Conservation (phyloP, 2,797 vertebrate species). For the Lindbergichthys nudifrons region DNA sequence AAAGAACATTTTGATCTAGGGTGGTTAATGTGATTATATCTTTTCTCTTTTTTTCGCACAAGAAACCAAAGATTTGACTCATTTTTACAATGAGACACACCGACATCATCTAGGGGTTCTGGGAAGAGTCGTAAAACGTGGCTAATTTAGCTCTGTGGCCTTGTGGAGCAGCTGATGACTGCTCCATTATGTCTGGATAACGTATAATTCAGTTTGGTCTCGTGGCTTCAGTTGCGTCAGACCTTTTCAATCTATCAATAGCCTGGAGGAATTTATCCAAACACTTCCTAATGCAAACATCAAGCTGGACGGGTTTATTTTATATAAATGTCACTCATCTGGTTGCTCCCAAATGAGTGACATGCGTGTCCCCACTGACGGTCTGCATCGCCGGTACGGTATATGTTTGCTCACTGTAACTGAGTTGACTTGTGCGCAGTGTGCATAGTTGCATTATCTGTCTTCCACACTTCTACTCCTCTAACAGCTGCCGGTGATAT, state of each 20-base stretch:
- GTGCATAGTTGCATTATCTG: slow-evolving; percentile 68
- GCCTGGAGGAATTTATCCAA: neutral
- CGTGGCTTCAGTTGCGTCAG: slow-evolving; percentile 5
- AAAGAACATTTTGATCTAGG: neutral
- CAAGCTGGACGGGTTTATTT: neutral
- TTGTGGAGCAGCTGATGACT: slow-evolving; percentile 14
- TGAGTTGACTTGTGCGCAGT: slow-evolving; percentile 56
- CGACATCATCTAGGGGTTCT: neutral
- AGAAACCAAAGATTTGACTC: neutral
- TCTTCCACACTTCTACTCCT: slow-evolving; percentile 36
- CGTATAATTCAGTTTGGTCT: slow-evolving; percentile 6
- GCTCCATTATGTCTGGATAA: slow-evolving; percentile 13
- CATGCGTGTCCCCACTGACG: slow-evolving; percentile 1
- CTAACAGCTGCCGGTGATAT: slow-evolving; percentile 57
- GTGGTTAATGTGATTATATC: neutral
- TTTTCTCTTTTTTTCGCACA: neutral
- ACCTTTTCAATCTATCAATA: slow-evolving; percentile 1
- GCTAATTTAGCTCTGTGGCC: neutral
- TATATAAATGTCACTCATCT: neutral
- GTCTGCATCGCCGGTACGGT: slow-evolving; percentile 17
- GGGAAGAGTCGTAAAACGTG: neutral
- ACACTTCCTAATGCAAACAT: neutral
- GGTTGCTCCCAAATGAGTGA: slow-evolving; percentile 7
- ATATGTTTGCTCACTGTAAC: slow-evolving; percentile 49
- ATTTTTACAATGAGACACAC: neutral